Evolutionary conservation across 2,797 vertebrate genomes (phyloP).

Genomic region (Myotis vivesi): DNA sequence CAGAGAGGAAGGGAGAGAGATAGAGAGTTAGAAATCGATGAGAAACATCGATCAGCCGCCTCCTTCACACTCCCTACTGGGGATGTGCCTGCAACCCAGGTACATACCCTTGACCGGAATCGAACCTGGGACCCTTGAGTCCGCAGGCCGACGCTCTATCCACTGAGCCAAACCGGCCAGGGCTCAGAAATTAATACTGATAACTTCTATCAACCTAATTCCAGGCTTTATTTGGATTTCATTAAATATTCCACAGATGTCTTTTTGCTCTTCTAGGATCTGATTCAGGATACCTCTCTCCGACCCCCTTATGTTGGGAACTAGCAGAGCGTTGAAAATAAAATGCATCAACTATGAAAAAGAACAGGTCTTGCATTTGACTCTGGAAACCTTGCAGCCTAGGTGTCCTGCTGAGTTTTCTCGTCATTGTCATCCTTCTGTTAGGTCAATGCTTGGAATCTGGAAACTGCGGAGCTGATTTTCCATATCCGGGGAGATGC

Average conservation of each 20-base stretch:
- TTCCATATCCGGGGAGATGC: slow-evolving; percentile 70
- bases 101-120: no score
- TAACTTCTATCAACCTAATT: background rate
- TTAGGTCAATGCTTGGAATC: slow-evolving; percentile 86
- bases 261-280: background rate
- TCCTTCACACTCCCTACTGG: no score
- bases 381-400: background rate
- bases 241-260: background rate
- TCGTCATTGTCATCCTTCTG: background rate
- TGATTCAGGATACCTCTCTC: background rate
- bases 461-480: slow-evolving; percentile 81
- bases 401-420: background rate
- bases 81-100: no score
- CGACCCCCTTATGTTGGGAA: background rate
- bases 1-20: no score
- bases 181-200: no score
- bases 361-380: background rate
- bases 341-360: background rate
- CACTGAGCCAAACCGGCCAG: no score
- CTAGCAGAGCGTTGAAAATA: background rate
- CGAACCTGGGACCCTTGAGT: no score
- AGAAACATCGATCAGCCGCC: no score
- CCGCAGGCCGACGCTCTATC: no score
- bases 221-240: background rate
- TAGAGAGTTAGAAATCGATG: no score